Evolutionary conservation across 2,888 invertebrate genomes (phyloP).

Genomic region (Clitarchus hookeri): DNA sequence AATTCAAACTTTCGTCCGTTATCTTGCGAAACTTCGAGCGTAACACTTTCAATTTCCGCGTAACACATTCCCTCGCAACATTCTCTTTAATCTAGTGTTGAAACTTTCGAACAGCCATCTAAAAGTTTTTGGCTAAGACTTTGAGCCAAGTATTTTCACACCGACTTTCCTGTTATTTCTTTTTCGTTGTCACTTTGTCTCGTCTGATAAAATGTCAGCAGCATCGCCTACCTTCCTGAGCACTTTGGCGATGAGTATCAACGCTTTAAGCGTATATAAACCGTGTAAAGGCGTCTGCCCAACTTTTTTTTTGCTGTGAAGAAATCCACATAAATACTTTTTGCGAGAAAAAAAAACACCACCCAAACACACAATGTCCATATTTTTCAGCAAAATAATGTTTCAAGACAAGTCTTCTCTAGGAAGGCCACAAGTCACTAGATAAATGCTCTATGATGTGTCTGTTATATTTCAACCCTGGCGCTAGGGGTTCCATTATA

Average conservation of each 20-base stretch:
- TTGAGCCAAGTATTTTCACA: not conserved
- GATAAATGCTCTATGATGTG: too few relatives aligned
- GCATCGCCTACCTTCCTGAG: not conserved
- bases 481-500: too few relatives aligned
- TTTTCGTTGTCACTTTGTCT: not conserved
- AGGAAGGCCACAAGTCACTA: too few relatives aligned
- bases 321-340: too few relatives aligned
- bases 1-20: not conserved
- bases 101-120: conserved; percentile 9
- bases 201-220: not conserved
- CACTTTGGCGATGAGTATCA: not conserved
- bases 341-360: too few relatives aligned
- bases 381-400: too few relatives aligned
- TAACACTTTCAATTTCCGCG: not conserved
- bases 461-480: too few relatives aligned
- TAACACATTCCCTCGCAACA: not conserved
- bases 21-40: not conserved
- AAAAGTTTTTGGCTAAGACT: not conserved
- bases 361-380: too few relatives aligned
- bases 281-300: too few relatives aligned
- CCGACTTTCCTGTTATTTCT: not conserved
- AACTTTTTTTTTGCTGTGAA: too few relatives aligned
- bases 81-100: not conserved
- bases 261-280: too few relatives aligned
- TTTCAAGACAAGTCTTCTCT: too few relatives aligned